Base-by-base conservation (phyloP, 2,113 vertebrate species). In the Mellivora capensis region DNA sequence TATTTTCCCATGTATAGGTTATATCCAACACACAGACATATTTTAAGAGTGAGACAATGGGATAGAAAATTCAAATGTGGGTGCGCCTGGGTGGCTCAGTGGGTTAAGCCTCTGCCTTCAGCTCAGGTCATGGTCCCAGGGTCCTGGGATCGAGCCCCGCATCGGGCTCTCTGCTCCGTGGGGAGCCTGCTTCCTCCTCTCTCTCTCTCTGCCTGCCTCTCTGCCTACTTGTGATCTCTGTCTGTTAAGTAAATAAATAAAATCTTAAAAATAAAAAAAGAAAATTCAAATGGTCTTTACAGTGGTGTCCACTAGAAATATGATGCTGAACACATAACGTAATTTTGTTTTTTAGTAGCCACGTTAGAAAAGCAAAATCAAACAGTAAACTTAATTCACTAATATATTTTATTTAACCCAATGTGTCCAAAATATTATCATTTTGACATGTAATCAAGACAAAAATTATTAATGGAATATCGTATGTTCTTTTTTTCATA, bases 261-360 rank as follows among this genome's bases (percentile, higher is more conserved):
- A 54, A 54, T 54, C 52, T 54, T 54, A 18, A 52, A 54, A 54
- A 4, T 5, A 54, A 54, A 54, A 54, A 54, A 54, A 71, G 81
- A 93, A 91, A 49, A 64, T 93, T 94, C 49, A 97, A 81, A 88
- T 81, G 21, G 20, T 90, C 25, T 96, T 90, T 87, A 80, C 6
- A 67, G 57, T 61, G 27, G 20, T 93, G 71, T 57, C 52, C 34
- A 71, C 47, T 72, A 89, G 88, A 87, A 97, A 89, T 42, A 83
- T 34, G 34, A 49, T 79, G 20, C 37, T 42, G 77, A 90, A 85
- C 31, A 80, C 23, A 39, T 29, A 84, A 37, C 85, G 37, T 39
- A 81, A 69, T 90, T 95, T 87, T 54, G 29, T 89, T 92, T 82
- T 97, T 88, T 84, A 47, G 72, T 81, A 64, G 59, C n/a, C 89